Percentiles rank a stretch among this genome's conserved stretches.
phyloP scores from a whole-genome alignment of 1,140 invertebrate genomes.

The Watersipora subatra region DNA sequence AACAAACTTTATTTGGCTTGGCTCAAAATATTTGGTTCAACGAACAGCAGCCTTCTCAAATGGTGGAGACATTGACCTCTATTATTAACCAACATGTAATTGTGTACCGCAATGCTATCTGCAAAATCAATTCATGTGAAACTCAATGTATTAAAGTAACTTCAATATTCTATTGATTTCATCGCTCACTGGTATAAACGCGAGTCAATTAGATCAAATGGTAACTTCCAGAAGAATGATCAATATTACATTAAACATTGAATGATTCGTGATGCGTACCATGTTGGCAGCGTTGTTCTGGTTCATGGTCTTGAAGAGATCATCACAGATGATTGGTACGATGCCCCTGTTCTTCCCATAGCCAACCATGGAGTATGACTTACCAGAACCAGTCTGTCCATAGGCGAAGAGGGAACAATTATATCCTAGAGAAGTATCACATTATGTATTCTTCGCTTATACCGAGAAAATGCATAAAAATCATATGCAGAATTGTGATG shows the following conservation, averaged over 20 bases:
- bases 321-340: constrained; percentile 41
- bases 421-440: constrained; percentile 42
- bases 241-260: constrained; percentile 4
- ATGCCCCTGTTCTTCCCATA: constrained; percentile 32
- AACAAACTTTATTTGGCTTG: no score
- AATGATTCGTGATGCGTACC: background rate
- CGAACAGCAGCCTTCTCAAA: no score
- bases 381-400: constrained; percentile 46
- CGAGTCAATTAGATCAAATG: no score
- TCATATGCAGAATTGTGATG: background rate
- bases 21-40: no score
- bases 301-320: constrained; percentile 35
- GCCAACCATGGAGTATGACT: constrained; percentile 22
- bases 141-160: no score
- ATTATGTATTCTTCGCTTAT: background rate
- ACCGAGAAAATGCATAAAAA: background rate
- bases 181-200: no score
- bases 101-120: no score
- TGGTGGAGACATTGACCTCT: no score
- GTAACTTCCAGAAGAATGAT: no score
- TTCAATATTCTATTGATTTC: no score
- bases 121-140: no score
- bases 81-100: no score
- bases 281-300: constrained; percentile 23
- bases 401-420: constrained; percentile 50